Evolutionary conservation across 2,888 invertebrate genomes (phyloP).

Genomic region (Agrilus mali): DNA sequence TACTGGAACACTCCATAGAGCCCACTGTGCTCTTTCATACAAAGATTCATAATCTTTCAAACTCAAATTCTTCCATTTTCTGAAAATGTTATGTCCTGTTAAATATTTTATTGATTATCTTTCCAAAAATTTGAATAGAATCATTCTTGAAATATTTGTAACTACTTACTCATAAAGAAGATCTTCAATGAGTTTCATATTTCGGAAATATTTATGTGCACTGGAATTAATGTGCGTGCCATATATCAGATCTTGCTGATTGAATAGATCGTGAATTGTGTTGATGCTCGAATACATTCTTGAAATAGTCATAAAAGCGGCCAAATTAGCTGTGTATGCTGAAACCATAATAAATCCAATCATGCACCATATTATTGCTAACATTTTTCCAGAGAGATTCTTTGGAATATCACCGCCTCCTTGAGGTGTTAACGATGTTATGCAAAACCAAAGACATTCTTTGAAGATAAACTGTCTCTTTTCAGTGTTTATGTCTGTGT

Average conservation of each 20-base stretch:
- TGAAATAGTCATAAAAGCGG: conserved; percentile 84
- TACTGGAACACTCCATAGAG: conserved; percentile 93
- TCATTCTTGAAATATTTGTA: too few relatives aligned
- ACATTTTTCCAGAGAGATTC: conserved; percentile 77
- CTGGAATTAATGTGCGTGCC: conserved; percentile 53
- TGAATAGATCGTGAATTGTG: conserved; percentile 76
- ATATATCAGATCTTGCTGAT: conserved; percentile 50
- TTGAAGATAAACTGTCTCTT: conserved; percentile 2
- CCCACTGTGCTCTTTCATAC: conserved; percentile 67
- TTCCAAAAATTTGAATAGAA: too few relatives aligned
- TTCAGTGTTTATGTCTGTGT: conserved; percentile 1
- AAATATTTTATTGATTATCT: too few relatives aligned
- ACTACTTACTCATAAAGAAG: conserved; percentile 72
- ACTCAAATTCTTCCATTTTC: conserved; percentile 1
- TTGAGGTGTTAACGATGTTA: conserved; percentile 85
- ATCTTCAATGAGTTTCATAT: conserved; percentile 86
- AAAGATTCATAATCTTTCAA: not conserved
- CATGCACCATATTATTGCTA: conserved; percentile 93
- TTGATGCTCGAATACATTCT: conserved; percentile 77
- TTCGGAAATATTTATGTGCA: conserved; percentile 78
- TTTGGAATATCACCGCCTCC: conserved; percentile 88
- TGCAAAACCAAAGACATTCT: conserved; percentile 91
- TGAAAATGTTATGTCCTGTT: not conserved
- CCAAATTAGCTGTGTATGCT: conserved; percentile 88
- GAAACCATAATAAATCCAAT: conserved; percentile 95